A percentile compares a stretch with the other conserved stretches of the same genome.
phyloP scores from a whole-genome alignment of 2,113 vertebrate genomes.

The Pholis gunnellus region DNA sequence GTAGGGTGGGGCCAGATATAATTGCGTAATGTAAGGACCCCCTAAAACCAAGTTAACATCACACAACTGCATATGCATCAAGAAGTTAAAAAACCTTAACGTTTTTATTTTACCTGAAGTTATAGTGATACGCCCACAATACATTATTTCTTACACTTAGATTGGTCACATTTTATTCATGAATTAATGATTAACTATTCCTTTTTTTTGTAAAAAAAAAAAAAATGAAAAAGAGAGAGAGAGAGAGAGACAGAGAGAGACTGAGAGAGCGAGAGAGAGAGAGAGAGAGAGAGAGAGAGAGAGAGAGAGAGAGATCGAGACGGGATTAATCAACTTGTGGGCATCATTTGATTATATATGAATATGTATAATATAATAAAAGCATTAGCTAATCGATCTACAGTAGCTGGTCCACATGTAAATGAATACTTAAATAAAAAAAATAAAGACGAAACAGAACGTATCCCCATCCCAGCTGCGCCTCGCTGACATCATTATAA shows the following conservation, averaged over 20 bases:
- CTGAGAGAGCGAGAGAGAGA: neutral
- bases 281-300: neutral
- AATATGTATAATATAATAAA: neutral
- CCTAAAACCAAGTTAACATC: neutral
- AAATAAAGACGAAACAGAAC: neutral
- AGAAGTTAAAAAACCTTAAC: neutral
- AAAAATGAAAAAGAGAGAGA: neutral
- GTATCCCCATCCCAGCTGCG: slow-evolving; percentile 44
- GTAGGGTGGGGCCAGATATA: neutral
- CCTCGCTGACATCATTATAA: slow-evolving; percentile 9
- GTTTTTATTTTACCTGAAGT: neutral
- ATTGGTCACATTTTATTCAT: neutral
- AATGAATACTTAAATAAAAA: neutral
- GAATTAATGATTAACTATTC: neutral
- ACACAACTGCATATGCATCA: neutral
- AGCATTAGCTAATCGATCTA: neutral
- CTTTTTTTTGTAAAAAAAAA: neutral
- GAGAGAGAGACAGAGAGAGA: neutral
- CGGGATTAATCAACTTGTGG: neutral
- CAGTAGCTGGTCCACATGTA: neutral
- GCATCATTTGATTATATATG: neutral
- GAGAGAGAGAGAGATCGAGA: too few relatives aligned
- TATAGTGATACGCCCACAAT: neutral
- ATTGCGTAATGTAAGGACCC: neutral
- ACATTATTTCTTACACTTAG: neutral